Percentiles rank a stretch among this genome's conserved stretches.
These are phyloP conservation scores for Gambelia wislizenii DNA, from an alignment of 2,797 vertebrate genomes.

Conservation along the genomic window DNA sequence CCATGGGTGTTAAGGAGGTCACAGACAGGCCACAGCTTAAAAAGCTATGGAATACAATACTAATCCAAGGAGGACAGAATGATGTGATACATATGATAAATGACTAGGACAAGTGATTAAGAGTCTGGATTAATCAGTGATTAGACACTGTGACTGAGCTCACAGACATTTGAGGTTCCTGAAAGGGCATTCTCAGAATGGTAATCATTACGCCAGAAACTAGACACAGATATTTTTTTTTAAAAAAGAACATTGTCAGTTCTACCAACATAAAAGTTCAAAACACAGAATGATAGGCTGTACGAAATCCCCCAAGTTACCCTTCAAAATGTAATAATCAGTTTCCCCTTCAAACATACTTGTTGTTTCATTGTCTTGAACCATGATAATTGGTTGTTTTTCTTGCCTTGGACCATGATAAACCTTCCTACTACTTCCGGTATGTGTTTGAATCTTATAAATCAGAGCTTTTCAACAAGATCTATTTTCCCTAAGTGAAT, in stretches of 20 bases:
- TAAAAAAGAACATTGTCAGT: background rate
- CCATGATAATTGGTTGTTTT: background rate
- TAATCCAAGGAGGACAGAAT: slow-evolving; percentile 62
- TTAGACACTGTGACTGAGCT: background rate
- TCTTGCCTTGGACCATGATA: background rate
- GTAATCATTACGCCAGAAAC: background rate
- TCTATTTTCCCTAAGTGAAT: background rate
- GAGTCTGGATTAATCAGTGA: slow-evolving; percentile 39
- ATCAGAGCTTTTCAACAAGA: slow-evolving; percentile 6
- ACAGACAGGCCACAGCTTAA: slow-evolving; percentile 32
- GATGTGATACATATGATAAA: slow-evolving; percentile 21
- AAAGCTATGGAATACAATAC: background rate
- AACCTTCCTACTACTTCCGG: background rate
- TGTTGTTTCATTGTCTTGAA: background rate
- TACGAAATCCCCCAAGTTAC: background rate
- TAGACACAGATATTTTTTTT: background rate
- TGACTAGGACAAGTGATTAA: slow-evolving; percentile 56
- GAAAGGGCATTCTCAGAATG: background rate
- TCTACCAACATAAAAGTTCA: background rate
- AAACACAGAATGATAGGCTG: background rate
- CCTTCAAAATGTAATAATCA: background rate
- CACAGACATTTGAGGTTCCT: background rate
- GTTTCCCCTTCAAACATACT: background rate
- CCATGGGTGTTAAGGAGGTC: slow-evolving; percentile 58
- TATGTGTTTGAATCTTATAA: background rate